A percentile compares a stretch with the other conserved stretches of the same genome.
Evolutionary conservation across 2,888 invertebrate species (phyloP).

Genomic region (Deilephila porcellus): DNA sequence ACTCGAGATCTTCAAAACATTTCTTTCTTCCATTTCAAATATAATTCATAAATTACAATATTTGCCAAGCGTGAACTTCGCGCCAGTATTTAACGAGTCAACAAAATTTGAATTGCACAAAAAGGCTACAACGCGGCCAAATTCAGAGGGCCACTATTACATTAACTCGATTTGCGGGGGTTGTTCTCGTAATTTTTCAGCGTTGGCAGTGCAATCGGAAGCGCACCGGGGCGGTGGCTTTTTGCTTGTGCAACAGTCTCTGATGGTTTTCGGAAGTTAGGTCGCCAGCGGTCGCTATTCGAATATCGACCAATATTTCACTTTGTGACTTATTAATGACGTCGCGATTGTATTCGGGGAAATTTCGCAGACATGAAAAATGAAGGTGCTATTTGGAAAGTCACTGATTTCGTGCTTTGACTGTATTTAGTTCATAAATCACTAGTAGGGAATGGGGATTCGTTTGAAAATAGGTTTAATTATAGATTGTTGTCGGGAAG

Average conservation of each 20-base stretch:
- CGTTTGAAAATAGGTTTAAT: not conserved
- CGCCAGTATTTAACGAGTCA: slow-evolving; percentile 17
- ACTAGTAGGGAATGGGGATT: not conserved
- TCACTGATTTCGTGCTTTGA: slow-evolving; percentile 16
- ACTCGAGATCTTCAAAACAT: not conserved
- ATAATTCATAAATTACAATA: slow-evolving; percentile 2
- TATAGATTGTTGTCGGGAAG: not conserved
- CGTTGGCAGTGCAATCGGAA: slow-evolving; percentile 81
- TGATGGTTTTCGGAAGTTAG: slow-evolving; percentile 81
- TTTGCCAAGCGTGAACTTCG: slow-evolving; percentile 22
- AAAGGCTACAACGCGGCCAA: slow-evolving; percentile 18
- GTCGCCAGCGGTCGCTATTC: slow-evolving; percentile 69
- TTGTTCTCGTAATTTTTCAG: slow-evolving; percentile 79
- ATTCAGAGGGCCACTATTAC: slow-evolving; percentile 48
- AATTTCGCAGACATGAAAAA: slow-evolving; percentile 27
- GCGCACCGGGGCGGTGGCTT: slow-evolving; percentile 75
- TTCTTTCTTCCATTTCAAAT: not conserved
- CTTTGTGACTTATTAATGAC: slow-evolving; percentile 70
- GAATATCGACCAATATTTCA: slow-evolving; percentile 76
- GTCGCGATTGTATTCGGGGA: slow-evolving; percentile 48
- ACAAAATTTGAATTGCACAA: slow-evolving; percentile 10
- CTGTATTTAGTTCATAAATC: slow-evolving; percentile 21
- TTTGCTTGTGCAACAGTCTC: slow-evolving; percentile 73
- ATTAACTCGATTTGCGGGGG: slow-evolving; percentile 64
- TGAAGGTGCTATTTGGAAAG: slow-evolving; percentile 21